Evolutionary conservation across 2,113 vertebrate genomes (phyloP).

Genomic region (Nansenia antarctica): DNA sequence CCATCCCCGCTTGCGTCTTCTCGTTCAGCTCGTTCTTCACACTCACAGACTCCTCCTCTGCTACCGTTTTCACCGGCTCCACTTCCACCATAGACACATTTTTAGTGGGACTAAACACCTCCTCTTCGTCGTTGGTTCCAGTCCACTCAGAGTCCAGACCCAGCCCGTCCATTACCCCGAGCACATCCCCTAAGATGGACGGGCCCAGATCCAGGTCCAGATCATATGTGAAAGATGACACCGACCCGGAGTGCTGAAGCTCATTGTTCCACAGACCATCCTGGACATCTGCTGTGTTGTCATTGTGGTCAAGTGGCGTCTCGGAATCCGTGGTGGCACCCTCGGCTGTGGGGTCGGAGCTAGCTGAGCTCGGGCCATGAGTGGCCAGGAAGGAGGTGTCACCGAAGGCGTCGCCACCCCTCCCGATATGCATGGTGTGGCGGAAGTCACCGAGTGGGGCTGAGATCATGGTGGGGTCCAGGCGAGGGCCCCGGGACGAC

Average conservation of each 20-base stretch:
- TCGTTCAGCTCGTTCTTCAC: conserved; percentile 59
- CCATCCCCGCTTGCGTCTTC: conserved; percentile 53
- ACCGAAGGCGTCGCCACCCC: conserved; percentile 86
- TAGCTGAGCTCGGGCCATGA: conserved; percentile 66
- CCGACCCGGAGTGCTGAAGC: conserved; percentile 64
- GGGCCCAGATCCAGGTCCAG: conserved; percentile 84
- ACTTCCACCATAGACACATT: conserved; percentile 18
- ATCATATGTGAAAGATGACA: conserved; percentile 74
- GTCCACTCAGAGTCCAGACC: conserved; percentile 55
- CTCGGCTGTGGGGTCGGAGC: conserved; percentile 34
- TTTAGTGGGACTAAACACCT: conserved; percentile 44
- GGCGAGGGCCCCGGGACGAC: conserved; percentile 74
- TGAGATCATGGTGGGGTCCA: conserved; percentile 85
- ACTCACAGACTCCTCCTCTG: conserved; percentile 36
- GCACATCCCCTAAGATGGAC: conserved; percentile 78
- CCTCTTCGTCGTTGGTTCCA: conserved; percentile 34
- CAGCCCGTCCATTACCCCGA: conserved; percentile 80
- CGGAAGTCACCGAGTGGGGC: conserved; percentile 87
- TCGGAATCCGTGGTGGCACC: conserved; percentile 28
- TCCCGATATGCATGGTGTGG: conserved; percentile 89
- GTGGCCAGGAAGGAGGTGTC: conserved; percentile 87
- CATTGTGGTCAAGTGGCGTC: conserved; percentile 28
- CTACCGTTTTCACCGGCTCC: conserved; percentile 32
- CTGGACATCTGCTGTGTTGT: conserved; percentile 18
- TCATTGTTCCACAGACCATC: conserved; percentile 39